Base-by-base conservation (phyloP, 2,888 invertebrate genomes). In the Microplitis deprimator region DNA sequence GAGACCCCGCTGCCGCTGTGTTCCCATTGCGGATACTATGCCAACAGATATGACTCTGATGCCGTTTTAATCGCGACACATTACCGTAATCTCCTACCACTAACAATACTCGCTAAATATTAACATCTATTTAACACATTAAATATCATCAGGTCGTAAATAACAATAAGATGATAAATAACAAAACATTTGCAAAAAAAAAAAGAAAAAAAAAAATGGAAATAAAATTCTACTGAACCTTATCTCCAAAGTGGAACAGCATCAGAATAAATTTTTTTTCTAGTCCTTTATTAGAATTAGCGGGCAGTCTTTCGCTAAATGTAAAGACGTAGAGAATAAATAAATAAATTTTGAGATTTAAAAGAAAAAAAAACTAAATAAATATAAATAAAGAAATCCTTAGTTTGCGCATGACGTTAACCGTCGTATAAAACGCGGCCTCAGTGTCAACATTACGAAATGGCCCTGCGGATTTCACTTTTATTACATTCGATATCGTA, bases 11-110 rank as follows among this genome's bases (percentile, higher is more conserved):
- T 79, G 68, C 80, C 80, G 79, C 77, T 81, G 84, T 84, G 87
- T 87, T 87, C 86, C 83, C 86, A 87, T 87, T 87, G 85, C 86
- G 85, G 82, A 81, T 77, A 81, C 76, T 62, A 79, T 73, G 75
- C 75, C 77, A 76, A 77, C 77, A 59, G 65, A 65, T 65, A 65
- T 65, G 29, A 65, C 65, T 65, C 29, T 29, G 65, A 65, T 65
- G 59, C 68, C 76, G 60, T 20, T 39, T 39, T 59, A 64, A 75
- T 65, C 73, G 65, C 70, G n/a, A 73, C 67, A 73, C 67, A 50
- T 67, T 59, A 67, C 29, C 50, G 29, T 39, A 20, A 62, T 17
- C 29, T 13, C 65, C 20, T 65, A 16, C 29, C 67, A 39, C 68
- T 17, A 20, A 65, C 65, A 65, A 65, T 29, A 17, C 16, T 38